Base-by-base conservation (phyloP, 2,888 invertebrate species). In the Helobdella robusta region DNA sequence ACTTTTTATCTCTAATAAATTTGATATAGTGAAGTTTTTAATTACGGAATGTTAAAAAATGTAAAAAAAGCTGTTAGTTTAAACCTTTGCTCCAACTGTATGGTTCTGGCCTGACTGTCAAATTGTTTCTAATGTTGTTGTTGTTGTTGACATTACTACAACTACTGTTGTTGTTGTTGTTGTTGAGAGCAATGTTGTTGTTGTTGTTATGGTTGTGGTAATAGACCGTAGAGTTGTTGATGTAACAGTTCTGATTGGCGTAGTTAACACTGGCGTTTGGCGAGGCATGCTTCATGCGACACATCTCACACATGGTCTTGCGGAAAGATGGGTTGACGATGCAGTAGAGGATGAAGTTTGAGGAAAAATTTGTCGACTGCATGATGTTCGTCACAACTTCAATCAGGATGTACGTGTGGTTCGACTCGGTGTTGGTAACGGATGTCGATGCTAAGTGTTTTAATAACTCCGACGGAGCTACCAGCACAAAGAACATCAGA, bases 331-430 rank as follows among this genome's bases (percentile, higher is more conserved):
- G 86, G 70, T 87, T 87, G 78, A 87, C 87, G 67, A 87, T 83
- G 76, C 86, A 87, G 79, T 88, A 88, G 68, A 88, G 86, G 77
- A 87, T 86, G 81, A 88, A 88, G 44, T 87, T 87, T 69, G 87
- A 69, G 36, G 87, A 87, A 77, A 87, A 88, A 78, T 87, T 87
- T 71, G 85, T 84, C 59, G 87, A 82, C 80, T 88, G 87, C 75
- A 88, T 80, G 36, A 87, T 81, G 79, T 88, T 88, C 65, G 87
- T 86, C 59, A 86, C 76, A 0, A 75, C 74, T 68, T 73, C 74
- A 59, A 70, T 70, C 11, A 72, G 73, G 1, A 72, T 67, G 62
- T 75, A 74, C 18, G 69, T 68, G 69, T 67, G 71, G 65, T 70
- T 70, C 5, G 46, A 34, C 6, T 36, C 60, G 23, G 68, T 59